phyloP scores from a whole-genome alignment of 2,797 vertebrate species.

The Onychomys arenicola region DNA sequence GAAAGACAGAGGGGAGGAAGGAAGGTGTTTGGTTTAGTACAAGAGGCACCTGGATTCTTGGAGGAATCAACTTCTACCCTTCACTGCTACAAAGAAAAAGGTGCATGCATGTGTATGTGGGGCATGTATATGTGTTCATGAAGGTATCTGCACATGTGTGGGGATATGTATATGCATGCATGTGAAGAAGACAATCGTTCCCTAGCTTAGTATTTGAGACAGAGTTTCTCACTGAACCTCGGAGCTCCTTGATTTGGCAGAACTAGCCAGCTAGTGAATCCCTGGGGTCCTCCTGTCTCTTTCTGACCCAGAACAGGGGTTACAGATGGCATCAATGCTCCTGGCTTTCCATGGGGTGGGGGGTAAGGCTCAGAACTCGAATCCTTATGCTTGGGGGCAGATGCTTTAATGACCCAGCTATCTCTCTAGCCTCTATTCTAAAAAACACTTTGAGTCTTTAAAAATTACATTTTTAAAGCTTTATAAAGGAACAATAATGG shows the following conservation, averaged over 20 bases:
- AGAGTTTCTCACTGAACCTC: neutral
- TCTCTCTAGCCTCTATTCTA: neutral
- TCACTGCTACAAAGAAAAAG: neutral
- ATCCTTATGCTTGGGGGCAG: neutral
- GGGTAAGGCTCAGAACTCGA: neutral
- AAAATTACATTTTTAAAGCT: slow-evolving; percentile 16
- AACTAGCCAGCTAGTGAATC: neutral
- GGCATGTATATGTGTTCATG: neutral
- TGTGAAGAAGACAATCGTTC: neutral
- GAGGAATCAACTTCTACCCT: slow-evolving; percentile 31
- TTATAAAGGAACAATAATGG: neutral
- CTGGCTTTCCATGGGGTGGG: neutral
- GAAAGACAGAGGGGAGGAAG: neutral
- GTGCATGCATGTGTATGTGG: neutral
- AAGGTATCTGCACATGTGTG: neutral
- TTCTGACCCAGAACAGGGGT: neutral
- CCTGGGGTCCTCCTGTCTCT: too few species aligned
- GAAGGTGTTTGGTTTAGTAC: neutral
- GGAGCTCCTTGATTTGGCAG: too few species aligned
- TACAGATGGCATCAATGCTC: neutral
- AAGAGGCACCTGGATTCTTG: neutral
- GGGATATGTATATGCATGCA: neutral
- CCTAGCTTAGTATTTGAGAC: neutral
- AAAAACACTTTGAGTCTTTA: neutral
- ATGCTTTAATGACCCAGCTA: neutral